A percentile compares a stretch with the other conserved stretches of the same genome.
phyloP scores from a whole-genome alignment of 2,888 invertebrate species.

The Yponomeuta sedellus region DNA sequence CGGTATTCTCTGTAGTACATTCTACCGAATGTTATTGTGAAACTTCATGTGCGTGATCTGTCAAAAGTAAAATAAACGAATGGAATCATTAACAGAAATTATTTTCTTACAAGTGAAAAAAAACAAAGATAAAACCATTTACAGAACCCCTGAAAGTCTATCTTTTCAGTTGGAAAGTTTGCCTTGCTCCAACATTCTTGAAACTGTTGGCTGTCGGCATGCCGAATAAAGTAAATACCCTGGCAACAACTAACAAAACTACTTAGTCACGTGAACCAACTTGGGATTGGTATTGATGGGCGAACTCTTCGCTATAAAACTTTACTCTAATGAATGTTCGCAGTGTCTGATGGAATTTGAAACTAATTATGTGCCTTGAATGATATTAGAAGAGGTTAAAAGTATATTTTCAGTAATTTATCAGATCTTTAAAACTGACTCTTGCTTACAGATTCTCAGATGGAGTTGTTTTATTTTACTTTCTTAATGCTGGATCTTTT shows the following conservation, averaged over 20 bases:
- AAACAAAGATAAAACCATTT: neutral
- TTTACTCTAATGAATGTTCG: neutral
- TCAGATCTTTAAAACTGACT: neutral
- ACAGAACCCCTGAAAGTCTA: neutral
- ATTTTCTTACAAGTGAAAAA: neutral
- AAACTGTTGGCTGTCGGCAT: neutral
- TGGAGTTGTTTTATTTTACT: too few species aligned
- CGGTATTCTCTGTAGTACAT: too few species aligned
- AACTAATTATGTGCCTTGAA: neutral
- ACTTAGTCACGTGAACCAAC: constrained; percentile 8
- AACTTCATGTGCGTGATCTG: too few species aligned
- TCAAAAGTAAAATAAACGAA: too few species aligned
- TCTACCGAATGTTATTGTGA: too few species aligned
- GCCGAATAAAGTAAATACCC: constrained; percentile 1
- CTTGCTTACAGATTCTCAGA: too few species aligned
- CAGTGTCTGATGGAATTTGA: neutral
- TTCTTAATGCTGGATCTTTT: too few species aligned
- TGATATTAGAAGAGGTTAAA: neutral
- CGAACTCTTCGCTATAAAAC: neutral
- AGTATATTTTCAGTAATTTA: neutral
- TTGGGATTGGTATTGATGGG: constrained; percentile 4
- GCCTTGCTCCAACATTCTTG: constrained; percentile 1
- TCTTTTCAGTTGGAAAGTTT: neutral
- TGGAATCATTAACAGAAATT: neutral
- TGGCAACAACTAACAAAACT: neutral